phyloP scores from a whole-genome alignment of 2,797 vertebrate genomes.

The Pipistrellus pygmaeus region DNA sequence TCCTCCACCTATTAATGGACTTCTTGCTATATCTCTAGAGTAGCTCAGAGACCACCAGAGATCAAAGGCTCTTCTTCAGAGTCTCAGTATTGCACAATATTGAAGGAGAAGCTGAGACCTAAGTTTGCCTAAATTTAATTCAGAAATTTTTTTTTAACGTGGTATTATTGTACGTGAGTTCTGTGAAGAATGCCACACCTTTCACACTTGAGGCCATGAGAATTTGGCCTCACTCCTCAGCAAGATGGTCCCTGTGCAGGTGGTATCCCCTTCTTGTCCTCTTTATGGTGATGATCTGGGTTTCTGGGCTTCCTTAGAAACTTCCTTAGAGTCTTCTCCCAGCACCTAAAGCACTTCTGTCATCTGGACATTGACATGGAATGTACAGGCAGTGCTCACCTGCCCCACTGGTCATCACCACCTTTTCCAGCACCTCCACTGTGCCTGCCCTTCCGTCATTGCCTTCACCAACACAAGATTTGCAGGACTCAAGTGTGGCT shows the following conservation, averaged over 20 bases:
- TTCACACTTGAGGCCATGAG: neutral
- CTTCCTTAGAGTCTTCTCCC: neutral
- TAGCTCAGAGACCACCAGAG: neutral
- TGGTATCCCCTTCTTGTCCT: neutral
- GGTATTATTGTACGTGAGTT: neutral
- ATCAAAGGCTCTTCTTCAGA: neutral
- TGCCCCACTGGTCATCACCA: neutral
- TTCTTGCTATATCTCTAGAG: neutral
- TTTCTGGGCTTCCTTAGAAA: fast-evolving
- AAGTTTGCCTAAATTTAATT: neutral
- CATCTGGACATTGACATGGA: neutral
- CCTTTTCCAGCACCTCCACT: neutral
- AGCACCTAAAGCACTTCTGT: neutral
- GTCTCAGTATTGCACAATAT: neutral
- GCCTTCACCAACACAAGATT: neutral
- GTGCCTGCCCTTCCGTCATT: neutral
- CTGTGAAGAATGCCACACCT: neutral
- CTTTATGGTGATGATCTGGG: too few relatives aligned
- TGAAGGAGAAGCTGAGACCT: neutral
- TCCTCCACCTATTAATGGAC: neutral
- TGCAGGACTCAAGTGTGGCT: neutral
- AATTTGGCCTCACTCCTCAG: neutral
- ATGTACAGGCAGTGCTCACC: neutral
- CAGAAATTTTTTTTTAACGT: neutral
- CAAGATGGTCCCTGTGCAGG: neutral